phyloP scores from a whole-genome alignment of 2,113 vertebrate species.

The Cnemophilus loriae region DNA sequence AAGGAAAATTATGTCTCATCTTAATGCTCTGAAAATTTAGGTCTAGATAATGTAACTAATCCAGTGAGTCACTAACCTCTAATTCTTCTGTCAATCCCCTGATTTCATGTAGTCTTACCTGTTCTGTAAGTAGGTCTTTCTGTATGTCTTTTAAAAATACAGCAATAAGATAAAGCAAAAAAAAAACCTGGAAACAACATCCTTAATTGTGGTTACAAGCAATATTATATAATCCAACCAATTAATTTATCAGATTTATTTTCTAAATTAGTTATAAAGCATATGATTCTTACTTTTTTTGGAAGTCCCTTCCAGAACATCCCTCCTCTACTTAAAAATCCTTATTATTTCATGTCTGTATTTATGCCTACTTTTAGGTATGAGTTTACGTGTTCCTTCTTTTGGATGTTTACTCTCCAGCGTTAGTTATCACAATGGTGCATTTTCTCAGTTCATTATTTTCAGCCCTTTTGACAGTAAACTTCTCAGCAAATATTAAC shows the following conservation, averaged over 20 bases:
- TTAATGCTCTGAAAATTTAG: neutral
- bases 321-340: neutral
- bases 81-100: neutral
- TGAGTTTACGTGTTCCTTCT: neutral
- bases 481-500: neutral
- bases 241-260: neutral
- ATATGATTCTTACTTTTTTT: neutral
- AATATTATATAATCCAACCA: neutral
- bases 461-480: neutral
- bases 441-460: neutral
- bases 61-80: neutral
- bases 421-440: neutral
- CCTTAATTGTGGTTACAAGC: neutral
- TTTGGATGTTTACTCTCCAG: neutral
- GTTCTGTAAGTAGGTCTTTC: neutral
- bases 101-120: neutral
- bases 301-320: neutral
- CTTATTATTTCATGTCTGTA: neutral
- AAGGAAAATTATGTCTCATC: neutral
- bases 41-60: neutral
- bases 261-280: neutral
- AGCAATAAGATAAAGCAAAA: neutral
- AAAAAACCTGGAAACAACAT: neutral
- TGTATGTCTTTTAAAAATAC: neutral
- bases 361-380: neutral